phyloP scores from a whole-genome alignment of 92 coral and sea anemone species.

The Heteractis magnifica region DNA sequence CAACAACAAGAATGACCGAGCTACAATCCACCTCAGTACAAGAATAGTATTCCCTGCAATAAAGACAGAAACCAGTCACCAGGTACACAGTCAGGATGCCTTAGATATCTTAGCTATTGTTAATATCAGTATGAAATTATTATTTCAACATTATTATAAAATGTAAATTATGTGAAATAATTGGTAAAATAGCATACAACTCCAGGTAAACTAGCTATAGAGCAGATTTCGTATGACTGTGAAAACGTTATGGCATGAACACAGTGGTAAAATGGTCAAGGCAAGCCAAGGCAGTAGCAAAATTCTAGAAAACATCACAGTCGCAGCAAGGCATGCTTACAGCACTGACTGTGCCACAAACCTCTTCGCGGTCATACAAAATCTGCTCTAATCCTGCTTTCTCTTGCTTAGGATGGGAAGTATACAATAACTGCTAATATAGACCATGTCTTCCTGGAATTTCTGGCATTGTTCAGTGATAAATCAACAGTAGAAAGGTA shows the following conservation, averaged over 20 bases:
- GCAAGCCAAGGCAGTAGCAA: too few relatives aligned
- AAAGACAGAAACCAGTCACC: slow-evolving; percentile 50
- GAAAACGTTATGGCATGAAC: too few relatives aligned
- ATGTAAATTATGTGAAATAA: too few relatives aligned
- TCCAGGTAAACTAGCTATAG: too few relatives aligned
- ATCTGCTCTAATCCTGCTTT: background rate
- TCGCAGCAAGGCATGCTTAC: background rate
- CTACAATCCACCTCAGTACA: slow-evolving; percentile 58
- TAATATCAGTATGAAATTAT: too few relatives aligned
- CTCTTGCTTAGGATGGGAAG: slow-evolving; percentile 37
- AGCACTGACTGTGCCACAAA: background rate
- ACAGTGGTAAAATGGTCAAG: too few relatives aligned
- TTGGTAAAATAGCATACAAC: too few relatives aligned
- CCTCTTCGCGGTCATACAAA: background rate
- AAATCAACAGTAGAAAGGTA: slow-evolving; percentile 62
- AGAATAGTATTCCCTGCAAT: slow-evolving; percentile 64
- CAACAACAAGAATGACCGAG: slow-evolving; percentile 53
- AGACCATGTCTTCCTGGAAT: slow-evolving; percentile 60
- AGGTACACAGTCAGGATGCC: background rate
- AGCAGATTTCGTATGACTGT: too few relatives aligned
- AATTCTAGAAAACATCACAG: too few relatives aligned
- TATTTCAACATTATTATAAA: too few relatives aligned
- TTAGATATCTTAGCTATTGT: background rate
- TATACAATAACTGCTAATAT: slow-evolving; percentile 36
- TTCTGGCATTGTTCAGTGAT: slow-evolving; percentile 42